Evolutionary conservation across 1,140 invertebrate species (phyloP).

Genomic region (Cydia strobilella): DNA sequence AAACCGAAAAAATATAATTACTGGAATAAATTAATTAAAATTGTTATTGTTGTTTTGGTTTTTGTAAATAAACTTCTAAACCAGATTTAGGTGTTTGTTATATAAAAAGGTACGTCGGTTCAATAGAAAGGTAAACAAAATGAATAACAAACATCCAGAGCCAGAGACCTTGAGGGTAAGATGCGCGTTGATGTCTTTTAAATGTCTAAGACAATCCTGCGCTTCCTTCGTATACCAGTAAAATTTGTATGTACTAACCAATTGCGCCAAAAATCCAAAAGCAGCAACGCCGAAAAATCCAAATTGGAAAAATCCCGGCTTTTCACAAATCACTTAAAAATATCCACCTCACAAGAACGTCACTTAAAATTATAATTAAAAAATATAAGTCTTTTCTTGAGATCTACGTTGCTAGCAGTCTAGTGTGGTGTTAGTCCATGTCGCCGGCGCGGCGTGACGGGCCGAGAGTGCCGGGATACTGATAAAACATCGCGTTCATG

Average conservation of each 20-base stretch:
- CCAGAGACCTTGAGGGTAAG: conserved; percentile 33
- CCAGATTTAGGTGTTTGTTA: neutral
- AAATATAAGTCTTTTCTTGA: conserved; percentile 77
- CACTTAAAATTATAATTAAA: conserved; percentile 70
- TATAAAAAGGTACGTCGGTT: neutral
- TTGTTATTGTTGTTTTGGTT: neutral
- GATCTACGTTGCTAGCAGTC: conserved; percentile 77
- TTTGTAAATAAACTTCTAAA: neutral
- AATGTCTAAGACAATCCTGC: conserved; percentile 44
- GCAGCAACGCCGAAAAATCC: conserved; percentile 54
- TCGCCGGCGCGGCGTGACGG: conserved; percentile 60
- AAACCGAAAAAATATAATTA: neutral
- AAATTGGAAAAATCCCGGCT: conserved; percentile 65
- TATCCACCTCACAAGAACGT: conserved; percentile 66
- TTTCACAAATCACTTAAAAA: conserved; percentile 64
- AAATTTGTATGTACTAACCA: conserved; percentile 42
- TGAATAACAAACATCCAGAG: conserved; percentile 1
- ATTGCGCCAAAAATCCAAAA: conserved; percentile 45
- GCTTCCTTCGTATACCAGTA: conserved; percentile 45
- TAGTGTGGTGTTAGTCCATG: conserved; percentile 51
- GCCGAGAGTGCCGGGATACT: conserved; percentile 72
- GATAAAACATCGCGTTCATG: conserved; percentile 75
- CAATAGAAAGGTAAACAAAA: neutral
- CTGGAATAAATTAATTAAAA: too few species aligned
- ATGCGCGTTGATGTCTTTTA: conserved; percentile 76